Evolutionary conservation across 2,797 vertebrate genomes (phyloP), one percentile per base, ranked within the genome.

Genomic region (Scarus forsteni): DNA sequence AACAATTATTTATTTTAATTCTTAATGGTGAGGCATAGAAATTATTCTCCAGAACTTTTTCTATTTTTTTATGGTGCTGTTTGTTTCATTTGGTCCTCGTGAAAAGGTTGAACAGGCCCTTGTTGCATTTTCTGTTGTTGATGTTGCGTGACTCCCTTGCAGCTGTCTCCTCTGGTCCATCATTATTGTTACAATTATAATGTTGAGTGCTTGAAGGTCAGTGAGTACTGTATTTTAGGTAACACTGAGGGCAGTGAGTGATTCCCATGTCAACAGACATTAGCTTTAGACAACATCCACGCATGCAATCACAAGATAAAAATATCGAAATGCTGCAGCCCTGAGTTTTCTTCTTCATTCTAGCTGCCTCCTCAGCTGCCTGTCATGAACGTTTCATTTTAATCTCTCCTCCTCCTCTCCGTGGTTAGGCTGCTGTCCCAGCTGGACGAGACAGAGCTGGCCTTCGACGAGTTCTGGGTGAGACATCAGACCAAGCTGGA

Each of bases 391-490:
- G 2, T 11, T 12, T 42, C 40, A 1, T 4, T 42, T 12, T 42
- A 27, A 10, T 44, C 43, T 44, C 43, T 44, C 43, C 13, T 3
- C 59, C 53, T 46, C 43, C 14, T 6, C 60, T 64, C 50, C 15
- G 35, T 34, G 18, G 5, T 15, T 81, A 99, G 98, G 84, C 94
- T 99, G 76, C 88, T 98, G 77, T 94, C 94, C 75, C 98, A 99
- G 74, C 92, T 99, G 80, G 93, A 95, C 8, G 98, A 99, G 91
- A 99, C 97, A 0, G 97, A 98, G 86, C 87, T 92, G 0, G 97
- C 98, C 34, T 99, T 99, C 69, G 97, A 99, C 68, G 96, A 97
- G 84, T 99, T 99, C 91, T 99, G 98, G 98, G 89, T 94, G 44
- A 95, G 96, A 64, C 98, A 99, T 81, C 95, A 97, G 69, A 95